phyloP scores from a whole-genome alignment of 2,797 vertebrate genomes.

The Rhyacichthys aspro region DNA sequence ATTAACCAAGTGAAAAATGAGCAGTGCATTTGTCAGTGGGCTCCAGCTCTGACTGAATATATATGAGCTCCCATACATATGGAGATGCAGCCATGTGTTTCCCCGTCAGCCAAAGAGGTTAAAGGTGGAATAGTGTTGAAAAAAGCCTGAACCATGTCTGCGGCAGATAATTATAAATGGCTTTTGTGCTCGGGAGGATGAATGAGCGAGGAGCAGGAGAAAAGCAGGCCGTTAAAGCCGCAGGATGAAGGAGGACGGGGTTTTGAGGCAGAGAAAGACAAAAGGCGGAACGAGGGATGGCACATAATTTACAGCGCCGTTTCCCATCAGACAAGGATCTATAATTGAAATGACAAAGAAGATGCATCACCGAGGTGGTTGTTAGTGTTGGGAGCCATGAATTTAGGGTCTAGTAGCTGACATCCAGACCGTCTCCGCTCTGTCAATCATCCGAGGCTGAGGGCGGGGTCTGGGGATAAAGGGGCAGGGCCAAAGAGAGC shows the following conservation, averaged over 20 bases:
- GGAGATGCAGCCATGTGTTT: too few species aligned
- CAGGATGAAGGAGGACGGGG: slow-evolving; percentile 13
- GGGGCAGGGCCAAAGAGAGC: too few species aligned
- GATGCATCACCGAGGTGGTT: slow-evolving; percentile 76
- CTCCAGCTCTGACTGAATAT: too few species aligned
- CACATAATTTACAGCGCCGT: slow-evolving; percentile 73
- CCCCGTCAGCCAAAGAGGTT: too few species aligned
- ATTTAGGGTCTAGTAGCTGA: slow-evolving; percentile 64
- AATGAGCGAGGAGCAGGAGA: slow-evolving; percentile 39
- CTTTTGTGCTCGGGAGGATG: slow-evolving; percentile 26
- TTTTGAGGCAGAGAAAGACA: slow-evolving; percentile 21
- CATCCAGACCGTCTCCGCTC: slow-evolving; percentile 27
- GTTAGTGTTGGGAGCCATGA: slow-evolving; percentile 77
- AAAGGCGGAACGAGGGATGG: slow-evolving; percentile 23
- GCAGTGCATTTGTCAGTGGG: too few species aligned
- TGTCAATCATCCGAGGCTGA: slow-evolving; percentile 62
- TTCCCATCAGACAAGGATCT: slow-evolving; percentile 81
- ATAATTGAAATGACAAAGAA: slow-evolving; percentile 89
- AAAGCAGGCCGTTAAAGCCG: slow-evolving; percentile 30
- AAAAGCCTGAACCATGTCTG: not conserved
- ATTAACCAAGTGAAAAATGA: too few species aligned
- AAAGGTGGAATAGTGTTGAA: not conserved
- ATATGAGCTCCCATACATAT: too few species aligned
- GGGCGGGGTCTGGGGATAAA: slow-evolving; percentile 6
- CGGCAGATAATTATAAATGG: not conserved